Conservation (phyloP, 2,888 invertebrate genomes). For the Athetis lepigone region DNA sequence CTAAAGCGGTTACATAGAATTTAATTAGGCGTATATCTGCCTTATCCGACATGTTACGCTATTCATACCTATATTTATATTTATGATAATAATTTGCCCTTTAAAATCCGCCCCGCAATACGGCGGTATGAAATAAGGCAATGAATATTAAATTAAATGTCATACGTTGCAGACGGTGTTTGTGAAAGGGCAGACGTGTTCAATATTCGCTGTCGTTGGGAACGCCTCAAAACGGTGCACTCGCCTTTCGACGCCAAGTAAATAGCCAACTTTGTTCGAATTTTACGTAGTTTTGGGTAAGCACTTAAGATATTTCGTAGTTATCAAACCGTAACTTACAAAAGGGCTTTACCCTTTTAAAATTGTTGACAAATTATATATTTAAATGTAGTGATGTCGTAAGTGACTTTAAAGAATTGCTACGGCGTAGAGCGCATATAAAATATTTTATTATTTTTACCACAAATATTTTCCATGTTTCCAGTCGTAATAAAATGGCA, state of each 20-base stretch:
- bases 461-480: slow-evolving; percentile 27
- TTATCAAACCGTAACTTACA: slow-evolving; percentile 12
- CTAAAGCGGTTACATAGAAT: slow-evolving; percentile 15
- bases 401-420: slow-evolving; percentile 25
- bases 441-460: slow-evolving; percentile 30
- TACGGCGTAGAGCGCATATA: slow-evolving; percentile 32
- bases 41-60: slow-evolving; percentile 26
- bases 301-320: slow-evolving; percentile 32
- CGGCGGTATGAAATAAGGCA: slow-evolving; percentile 65
- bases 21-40: slow-evolving; percentile 37
- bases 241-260: slow-evolving; percentile 46
- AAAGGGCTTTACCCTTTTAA: slow-evolving; percentile 35
- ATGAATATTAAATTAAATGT: slow-evolving; percentile 77
- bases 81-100: slow-evolving; percentile 66
- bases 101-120: slow-evolving; percentile 67
- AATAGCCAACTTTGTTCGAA: slow-evolving; percentile 48
- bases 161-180: slow-evolving; percentile 71
- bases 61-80: slow-evolving; percentile 39
- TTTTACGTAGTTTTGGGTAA: slow-evolving; percentile 52
- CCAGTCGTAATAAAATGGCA: slow-evolving; percentile 39
- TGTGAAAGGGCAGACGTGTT: slow-evolving; percentile 74
- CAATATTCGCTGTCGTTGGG: slow-evolving; percentile 60
- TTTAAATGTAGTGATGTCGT: slow-evolving; percentile 20
- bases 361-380: slow-evolving; percentile 12
- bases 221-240: slow-evolving; percentile 61